phyloP scores from a whole-genome alignment of 2,113 vertebrate species.

The Scophthalmus maximus region DNA sequence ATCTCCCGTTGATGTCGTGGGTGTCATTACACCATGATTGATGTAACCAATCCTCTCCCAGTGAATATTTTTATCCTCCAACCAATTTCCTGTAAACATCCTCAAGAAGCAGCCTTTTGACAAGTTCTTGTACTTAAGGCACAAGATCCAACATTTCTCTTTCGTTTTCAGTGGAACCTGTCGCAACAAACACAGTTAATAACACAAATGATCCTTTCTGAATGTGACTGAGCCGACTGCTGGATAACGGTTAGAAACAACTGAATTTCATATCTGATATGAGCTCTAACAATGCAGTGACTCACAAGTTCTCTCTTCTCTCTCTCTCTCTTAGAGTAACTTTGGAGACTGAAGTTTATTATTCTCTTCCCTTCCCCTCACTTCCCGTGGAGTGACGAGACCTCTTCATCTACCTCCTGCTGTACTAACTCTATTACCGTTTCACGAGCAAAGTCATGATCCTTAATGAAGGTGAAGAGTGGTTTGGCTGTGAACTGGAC shows the following conservation, averaged over 20 bases:
- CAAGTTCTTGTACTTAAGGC: not conserved
- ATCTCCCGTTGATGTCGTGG: constrained; percentile 11
- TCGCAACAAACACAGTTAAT: no score
- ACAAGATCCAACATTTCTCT: not conserved
- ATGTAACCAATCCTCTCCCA: constrained; percentile 28
- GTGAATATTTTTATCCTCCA: constrained; percentile 16
- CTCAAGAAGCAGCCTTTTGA: constrained; percentile 8
- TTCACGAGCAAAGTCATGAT: constrained; percentile 15
- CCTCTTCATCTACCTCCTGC: constrained; percentile 62
- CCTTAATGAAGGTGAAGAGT: constrained; percentile 50
- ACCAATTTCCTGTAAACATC: no score
- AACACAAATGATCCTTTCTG: no score
- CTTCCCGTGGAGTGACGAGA: constrained; percentile 43
- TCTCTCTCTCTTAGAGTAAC: constrained; percentile 16
- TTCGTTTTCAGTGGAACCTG: no score
- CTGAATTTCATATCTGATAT: not conserved
- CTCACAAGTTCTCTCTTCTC: no score
- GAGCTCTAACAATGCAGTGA: not conserved
- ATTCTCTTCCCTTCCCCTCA: constrained; percentile 18
- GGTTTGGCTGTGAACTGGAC: constrained; percentile 39
- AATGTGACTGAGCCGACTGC: not conserved
- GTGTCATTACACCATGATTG: constrained; percentile 34
- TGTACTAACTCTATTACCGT: constrained; percentile 52
- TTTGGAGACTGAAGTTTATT: constrained; percentile 13
- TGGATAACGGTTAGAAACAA: constrained; percentile 1